Conservation (phyloP, 2,888 invertebrate genomes). For the Athrips mouffetella region DNA sequence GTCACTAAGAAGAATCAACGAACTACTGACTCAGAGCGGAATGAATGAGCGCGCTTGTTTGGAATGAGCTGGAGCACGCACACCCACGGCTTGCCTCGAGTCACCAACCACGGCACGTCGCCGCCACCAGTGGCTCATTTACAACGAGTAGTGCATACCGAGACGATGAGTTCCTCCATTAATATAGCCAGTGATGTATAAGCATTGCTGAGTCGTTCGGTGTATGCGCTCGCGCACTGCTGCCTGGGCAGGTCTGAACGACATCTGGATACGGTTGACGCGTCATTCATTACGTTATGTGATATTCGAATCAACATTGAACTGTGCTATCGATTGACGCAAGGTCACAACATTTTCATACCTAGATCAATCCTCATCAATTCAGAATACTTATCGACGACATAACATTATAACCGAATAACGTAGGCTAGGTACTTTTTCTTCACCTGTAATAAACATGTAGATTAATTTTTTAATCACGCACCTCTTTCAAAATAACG, state of each 20-base stretch:
- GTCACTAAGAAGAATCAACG: conserved; percentile 32
- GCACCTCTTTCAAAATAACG: no score
- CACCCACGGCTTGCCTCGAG: background rate
- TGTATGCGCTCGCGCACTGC: conserved; percentile 36
- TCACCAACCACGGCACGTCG: conserved; percentile 33
- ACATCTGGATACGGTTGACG: conserved; percentile 39
- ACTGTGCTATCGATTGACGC: background rate
- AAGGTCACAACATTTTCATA: background rate
- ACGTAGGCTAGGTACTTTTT: no score
- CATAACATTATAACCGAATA: no score
- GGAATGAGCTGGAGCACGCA: conserved; percentile 27
- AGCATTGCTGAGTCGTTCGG: conserved; percentile 13
- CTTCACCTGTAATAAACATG: no score
- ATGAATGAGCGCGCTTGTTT: conserved; percentile 15
- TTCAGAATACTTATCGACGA: no score
- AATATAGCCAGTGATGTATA: conserved; percentile 43
- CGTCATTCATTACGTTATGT: background rate
- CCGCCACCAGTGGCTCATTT: no score
- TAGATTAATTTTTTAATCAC: no score
- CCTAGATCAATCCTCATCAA: no score
- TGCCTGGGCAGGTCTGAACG: conserved; percentile 34
- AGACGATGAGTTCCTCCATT: conserved; percentile 29
- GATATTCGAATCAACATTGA: background rate
- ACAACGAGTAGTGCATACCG: conserved; percentile 32
- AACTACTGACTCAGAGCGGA: conserved; percentile 38